These are phyloP conservation scores for Polyodon spathula DNA, from an alignment of 2,113 vertebrate genomes.

Conservation along the genomic window DNA sequence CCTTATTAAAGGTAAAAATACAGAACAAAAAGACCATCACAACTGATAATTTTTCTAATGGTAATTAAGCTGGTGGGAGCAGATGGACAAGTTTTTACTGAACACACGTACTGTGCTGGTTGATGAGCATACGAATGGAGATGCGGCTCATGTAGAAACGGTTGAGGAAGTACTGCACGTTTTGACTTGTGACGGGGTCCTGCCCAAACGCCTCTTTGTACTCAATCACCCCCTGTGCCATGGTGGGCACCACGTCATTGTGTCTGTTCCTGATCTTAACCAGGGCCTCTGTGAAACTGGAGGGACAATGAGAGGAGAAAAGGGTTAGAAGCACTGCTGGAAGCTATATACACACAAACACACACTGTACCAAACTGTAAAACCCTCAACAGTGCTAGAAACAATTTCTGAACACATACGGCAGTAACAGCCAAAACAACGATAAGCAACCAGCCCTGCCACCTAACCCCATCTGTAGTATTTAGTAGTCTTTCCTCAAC, in stretches of 20 bases:
- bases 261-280: constrained; percentile 89
- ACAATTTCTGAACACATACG: too few relatives aligned
- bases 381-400: too few relatives aligned
- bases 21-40: too few relatives aligned
- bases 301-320: neutral
- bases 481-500: too few relatives aligned
- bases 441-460: too few relatives aligned
- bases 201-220: constrained; percentile 81
- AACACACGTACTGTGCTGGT: constrained; percentile 79
- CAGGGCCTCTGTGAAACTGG: constrained; percentile 72
- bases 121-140: constrained; percentile 93
- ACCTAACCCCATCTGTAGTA: too few relatives aligned
- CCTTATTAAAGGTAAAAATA: too few relatives aligned
- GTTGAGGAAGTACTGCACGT: constrained; percentile 91
- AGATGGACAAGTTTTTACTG: too few relatives aligned
- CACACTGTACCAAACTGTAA: neutral
- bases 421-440: neutral
- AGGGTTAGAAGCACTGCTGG: neutral
- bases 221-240: constrained; percentile 86
- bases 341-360: neutral
- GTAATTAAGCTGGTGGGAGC: too few relatives aligned
- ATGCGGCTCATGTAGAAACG: constrained; percentile 95
- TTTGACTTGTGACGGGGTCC: constrained; percentile 79
- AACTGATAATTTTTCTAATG: too few relatives aligned
- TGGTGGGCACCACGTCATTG: constrained; percentile 89